Evolutionary conservation across 2,113 vertebrate genomes (phyloP), one percentile per base, ranked within the genome.

Genomic region (Actenoides lindsayi): DNA sequence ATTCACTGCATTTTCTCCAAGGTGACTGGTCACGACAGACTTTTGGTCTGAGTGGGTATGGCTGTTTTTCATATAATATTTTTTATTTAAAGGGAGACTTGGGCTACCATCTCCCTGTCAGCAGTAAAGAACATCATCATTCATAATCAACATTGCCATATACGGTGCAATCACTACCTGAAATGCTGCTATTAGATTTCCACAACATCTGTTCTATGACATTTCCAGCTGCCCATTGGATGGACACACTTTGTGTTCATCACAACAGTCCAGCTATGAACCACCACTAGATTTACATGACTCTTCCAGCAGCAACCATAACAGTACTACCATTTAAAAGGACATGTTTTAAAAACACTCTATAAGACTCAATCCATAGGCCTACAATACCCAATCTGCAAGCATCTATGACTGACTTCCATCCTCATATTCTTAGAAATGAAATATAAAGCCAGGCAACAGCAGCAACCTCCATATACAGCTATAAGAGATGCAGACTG

Each of bases 311-410:
- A 91, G 48, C n/a, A 84, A 16, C 56, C 53, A 15, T 39, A 59
- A 57, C 1, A 16, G 37, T 56, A 31, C 13, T 33, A 71, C 24
- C 35, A 37, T 77, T 90, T 84, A 70, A 79, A 92, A 71, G 24
- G 25, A 57, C 7, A 25, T 7, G 3, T 42, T 13, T 74, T 69
- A 48, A 84, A 84, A 80, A 11, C 18, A 56, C 28, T 33, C 56
- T 13, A 0, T 48, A 48, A 63, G 16, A 69, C 2, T 4, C 30
- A 81, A 6, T 16, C 25, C 16, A 25, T 0, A 81, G 42, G 21
- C 48, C 35, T 60, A 44, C 12, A 71, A 33, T 28, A 77, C 10
- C 6, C 23, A 53, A 6, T 21, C 20, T 41, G 12, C 33, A 76
- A 59, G 65, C 3, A 60, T 25, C 41, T 77, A 1, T 30, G 20